phyloP scores from a whole-genome alignment of 2,113 vertebrate species.

The Miniopterus natalensis region DNA sequence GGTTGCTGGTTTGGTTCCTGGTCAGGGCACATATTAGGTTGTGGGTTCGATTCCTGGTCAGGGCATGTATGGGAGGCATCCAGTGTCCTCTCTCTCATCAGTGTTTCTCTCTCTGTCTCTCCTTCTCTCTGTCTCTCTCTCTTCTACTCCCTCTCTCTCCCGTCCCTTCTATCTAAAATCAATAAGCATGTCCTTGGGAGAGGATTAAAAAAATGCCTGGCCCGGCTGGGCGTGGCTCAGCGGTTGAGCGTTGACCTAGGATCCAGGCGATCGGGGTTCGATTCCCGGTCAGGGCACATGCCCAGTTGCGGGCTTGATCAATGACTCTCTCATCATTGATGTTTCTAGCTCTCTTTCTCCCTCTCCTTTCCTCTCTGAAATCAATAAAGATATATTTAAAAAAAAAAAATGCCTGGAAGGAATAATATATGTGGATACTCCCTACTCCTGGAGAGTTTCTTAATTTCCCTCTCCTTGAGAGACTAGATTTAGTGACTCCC shows the following conservation, averaged over 20 bases:
- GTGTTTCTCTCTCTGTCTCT: background rate
- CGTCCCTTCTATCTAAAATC: background rate
- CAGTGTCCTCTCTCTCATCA: background rate
- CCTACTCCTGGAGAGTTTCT: background rate
- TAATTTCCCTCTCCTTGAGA: background rate
- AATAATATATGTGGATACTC: conserved; percentile 1
- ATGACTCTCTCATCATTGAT: no score
- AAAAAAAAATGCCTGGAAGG: background rate
- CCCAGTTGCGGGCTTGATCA: no score
- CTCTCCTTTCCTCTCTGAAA: no score
- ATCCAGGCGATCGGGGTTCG: no score
- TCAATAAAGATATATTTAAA: no score
- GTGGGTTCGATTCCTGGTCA: background rate
- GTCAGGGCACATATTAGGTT: background rate
- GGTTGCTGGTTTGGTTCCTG: background rate
- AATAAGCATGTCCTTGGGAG: background rate
- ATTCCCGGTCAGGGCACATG: no score
- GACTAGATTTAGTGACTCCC: background rate
- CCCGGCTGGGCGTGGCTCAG: no score
- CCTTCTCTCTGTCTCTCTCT: background rate
- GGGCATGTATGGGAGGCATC: no score
- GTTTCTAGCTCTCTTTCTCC: no score
- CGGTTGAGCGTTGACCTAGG: no score
- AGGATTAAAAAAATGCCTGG: background rate
- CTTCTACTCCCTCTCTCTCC: background rate